Evolutionary conservation across 2,113 vertebrate genomes (phyloP).

Genomic region (Anoura caudifer): DNA sequence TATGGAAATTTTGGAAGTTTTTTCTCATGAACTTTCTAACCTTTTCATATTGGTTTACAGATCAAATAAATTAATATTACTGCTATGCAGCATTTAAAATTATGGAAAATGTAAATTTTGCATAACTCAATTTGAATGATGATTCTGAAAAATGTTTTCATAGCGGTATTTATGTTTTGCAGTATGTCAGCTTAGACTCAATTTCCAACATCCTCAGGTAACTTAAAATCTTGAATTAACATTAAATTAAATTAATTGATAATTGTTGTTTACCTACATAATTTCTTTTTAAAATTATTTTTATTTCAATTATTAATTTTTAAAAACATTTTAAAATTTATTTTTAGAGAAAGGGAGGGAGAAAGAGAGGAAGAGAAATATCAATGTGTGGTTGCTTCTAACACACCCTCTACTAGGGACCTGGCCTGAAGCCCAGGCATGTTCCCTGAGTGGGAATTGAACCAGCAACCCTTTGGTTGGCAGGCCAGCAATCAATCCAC

Average conservation of each 20-base stretch:
- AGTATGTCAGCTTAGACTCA: neutral
- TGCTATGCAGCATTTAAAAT: neutral
- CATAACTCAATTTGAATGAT: neutral
- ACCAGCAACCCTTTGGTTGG: no score
- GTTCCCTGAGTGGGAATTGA: no score
- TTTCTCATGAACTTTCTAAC: neutral
- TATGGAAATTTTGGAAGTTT: neutral
- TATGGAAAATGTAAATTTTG: neutral
- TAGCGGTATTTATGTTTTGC: neutral
- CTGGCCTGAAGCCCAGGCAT: no score
- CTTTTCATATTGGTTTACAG: neutral
- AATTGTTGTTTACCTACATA: neutral
- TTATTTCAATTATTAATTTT: no score
- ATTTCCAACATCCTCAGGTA: neutral
- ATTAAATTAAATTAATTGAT: neutral
- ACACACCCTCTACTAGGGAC: no score
- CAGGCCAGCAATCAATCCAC: no score
- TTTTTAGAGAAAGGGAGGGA: no score
- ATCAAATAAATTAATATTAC: neutral
- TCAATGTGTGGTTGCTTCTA: no score
- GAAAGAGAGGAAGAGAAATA: no score
- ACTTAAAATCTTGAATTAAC: neutral
- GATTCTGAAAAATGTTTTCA: slow-evolving; percentile 4
- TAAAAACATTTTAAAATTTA: no score
- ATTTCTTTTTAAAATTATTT: neutral